Percentiles rank a stretch among this genome's conserved stretches.
phyloP scores from a whole-genome alignment of 2,888 invertebrate genomes.

The Drosophila monieri region DNA sequence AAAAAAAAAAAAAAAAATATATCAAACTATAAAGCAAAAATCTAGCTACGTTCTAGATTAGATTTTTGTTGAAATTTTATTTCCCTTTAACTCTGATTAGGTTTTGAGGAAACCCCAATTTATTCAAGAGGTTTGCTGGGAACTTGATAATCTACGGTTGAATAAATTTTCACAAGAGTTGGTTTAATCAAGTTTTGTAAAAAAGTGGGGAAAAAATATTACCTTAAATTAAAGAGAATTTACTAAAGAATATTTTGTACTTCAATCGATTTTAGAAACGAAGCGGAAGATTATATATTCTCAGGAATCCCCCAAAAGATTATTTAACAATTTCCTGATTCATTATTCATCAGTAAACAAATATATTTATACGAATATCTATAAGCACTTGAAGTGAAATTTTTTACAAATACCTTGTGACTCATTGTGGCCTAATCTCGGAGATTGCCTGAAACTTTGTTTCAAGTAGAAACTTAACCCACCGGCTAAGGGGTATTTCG shows the following conservation, averaged over 20 bases:
- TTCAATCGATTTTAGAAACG: too few relatives aligned
- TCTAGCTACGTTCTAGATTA: background rate
- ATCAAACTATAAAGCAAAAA: background rate
- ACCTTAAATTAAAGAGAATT: too few relatives aligned
- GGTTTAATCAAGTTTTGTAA: background rate
- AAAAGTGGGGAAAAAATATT: background rate
- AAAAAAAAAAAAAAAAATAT: too few relatives aligned
- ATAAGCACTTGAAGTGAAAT: background rate
- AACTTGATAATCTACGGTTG: background rate
- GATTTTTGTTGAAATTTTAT: conserved; percentile 1
- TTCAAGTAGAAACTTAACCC: conserved; percentile 5
- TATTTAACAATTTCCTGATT: background rate
- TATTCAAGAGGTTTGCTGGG: background rate
- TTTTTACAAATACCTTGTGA: background rate
- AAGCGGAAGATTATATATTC: background rate
- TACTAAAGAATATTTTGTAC: too few relatives aligned
- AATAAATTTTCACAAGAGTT: background rate
- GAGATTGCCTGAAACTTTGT: conserved; percentile 3
- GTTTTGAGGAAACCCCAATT: background rate
- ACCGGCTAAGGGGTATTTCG: conserved; percentile 8
- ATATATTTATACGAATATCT: background rate
- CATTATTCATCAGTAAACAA: background rate
- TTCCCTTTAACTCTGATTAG: background rate
- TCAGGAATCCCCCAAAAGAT: background rate
- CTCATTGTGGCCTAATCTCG: conserved; percentile 5